Evolutionary conservation across 2,113 vertebrate species (phyloP).

Genomic region (Corydoras maculifer): DNA sequence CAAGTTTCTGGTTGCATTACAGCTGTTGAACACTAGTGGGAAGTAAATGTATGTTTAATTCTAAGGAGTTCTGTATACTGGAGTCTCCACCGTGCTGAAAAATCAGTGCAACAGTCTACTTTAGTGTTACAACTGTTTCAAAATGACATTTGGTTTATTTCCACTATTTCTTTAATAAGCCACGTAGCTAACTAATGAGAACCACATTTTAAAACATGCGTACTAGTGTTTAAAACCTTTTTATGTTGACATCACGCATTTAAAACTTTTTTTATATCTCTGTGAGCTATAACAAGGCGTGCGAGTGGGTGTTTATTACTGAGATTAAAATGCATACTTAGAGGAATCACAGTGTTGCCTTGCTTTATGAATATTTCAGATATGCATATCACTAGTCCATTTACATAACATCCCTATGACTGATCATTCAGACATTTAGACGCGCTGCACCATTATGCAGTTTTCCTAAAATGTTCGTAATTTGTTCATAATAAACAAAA

Average conservation of each 20-base stretch:
- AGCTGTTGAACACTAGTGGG: slow-evolving; percentile 13
- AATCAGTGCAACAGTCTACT: no score
- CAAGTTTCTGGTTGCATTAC: background rate
- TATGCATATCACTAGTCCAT: background rate
- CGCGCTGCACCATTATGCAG: background rate
- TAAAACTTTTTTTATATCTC: no score
- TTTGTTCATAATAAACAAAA: background rate
- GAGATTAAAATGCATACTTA: background rate
- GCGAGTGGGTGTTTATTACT: background rate
- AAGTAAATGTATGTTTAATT: slow-evolving; percentile 5
- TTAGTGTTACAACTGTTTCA: no score
- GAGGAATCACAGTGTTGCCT: background rate
- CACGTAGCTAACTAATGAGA: no score
- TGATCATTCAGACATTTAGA: background rate
- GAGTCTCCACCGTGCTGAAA: no score
- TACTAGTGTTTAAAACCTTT: no score
- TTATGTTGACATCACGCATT: no score
- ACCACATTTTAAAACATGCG: no score
- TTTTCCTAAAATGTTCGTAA: slow-evolving; percentile 4
- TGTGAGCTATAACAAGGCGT: no score
- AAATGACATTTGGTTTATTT: no score
- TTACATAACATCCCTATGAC: slow-evolving; percentile 11
- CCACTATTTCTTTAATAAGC: no score
- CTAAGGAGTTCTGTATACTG: background rate
- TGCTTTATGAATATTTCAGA: background rate